A percentile compares a stretch with the other conserved stretches of the same genome.
phyloP scores from a whole-genome alignment of 2,888 invertebrate genomes.

The Lasiommata megera region DNA sequence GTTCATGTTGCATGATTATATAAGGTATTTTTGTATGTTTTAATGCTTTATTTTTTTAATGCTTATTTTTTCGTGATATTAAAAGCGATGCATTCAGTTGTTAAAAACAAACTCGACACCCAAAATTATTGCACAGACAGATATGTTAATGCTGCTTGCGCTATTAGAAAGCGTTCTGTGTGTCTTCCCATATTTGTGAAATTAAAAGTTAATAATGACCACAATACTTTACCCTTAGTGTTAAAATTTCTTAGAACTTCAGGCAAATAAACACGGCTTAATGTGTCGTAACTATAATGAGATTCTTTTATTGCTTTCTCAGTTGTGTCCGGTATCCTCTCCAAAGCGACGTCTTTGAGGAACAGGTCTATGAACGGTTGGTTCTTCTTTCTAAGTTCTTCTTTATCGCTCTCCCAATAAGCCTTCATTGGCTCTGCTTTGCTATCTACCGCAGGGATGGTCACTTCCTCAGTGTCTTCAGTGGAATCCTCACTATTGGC shows the following conservation, averaged over 20 bases:
- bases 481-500: slow-evolving; percentile 50
- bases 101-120: slow-evolving; percentile 1
- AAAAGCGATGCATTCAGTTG: neutral
- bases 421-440: slow-evolving; percentile 66
- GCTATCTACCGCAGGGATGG: slow-evolving; percentile 38
- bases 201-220: slow-evolving; percentile 40
- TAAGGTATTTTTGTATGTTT: too few relatives aligned
- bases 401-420: slow-evolving; percentile 73
- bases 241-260: slow-evolving; percentile 56
- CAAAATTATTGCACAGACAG: slow-evolving; percentile 8
- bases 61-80: neutral
- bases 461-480: slow-evolving; percentile 46
- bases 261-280: slow-evolving; percentile 57
- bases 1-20: too few relatives aligned
- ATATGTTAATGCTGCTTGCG: slow-evolving; percentile 29
- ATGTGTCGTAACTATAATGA: slow-evolving; percentile 66
- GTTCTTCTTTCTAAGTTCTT: slow-evolving; percentile 53
- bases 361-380: slow-evolving; percentile 66
- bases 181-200: slow-evolving; percentile 58
- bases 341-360: slow-evolving; percentile 55
- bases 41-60: too few relatives aligned
- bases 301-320: slow-evolving; percentile 67
- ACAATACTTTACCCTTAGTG: slow-evolving; percentile 67
- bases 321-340: slow-evolving; percentile 67
- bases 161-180: slow-evolving; percentile 58